phyloP scores from a whole-genome alignment of 2,797 vertebrate genomes.

The Cyclopterus lumpus region DNA sequence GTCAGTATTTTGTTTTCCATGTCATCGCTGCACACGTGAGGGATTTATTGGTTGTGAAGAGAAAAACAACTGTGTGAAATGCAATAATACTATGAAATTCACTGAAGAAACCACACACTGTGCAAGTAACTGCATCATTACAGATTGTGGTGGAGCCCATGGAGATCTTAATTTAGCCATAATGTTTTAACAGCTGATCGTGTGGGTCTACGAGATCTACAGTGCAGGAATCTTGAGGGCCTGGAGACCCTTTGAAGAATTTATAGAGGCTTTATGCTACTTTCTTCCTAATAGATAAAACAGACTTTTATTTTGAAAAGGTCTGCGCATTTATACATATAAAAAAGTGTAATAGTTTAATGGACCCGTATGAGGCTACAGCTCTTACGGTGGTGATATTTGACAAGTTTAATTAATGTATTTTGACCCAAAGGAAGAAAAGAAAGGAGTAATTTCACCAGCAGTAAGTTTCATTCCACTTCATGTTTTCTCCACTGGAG shows the following conservation, averaged over 20 bases:
- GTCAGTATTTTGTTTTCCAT: conserved; percentile 17
- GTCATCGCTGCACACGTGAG: conserved; percentile 2
- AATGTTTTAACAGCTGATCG: background rate
- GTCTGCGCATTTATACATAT: too few species aligned
- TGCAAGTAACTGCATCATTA: background rate
- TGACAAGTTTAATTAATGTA: too few species aligned
- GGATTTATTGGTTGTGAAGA: conserved; percentile 34
- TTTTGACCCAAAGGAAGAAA: too few species aligned
- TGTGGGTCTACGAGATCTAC: background rate
- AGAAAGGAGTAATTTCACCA: too few species aligned
- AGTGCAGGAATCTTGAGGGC: background rate
- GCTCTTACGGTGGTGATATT: too few species aligned
- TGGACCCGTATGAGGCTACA: too few species aligned
- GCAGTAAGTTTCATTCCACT: too few species aligned
- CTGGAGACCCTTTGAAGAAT: background rate
- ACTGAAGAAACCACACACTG: background rate
- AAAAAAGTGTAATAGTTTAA: too few species aligned
- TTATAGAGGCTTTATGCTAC: too few species aligned
- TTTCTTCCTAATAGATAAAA: too few species aligned
- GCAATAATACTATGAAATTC: background rate
- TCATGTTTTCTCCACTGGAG: background rate
- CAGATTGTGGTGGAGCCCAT: background rate
- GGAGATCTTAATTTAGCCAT: background rate
- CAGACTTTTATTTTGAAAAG: too few species aligned
- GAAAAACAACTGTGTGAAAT: conserved; percentile 10